Base-by-base conservation (phyloP, 2,888 invertebrate species). In the Idaea straminata region DNA sequence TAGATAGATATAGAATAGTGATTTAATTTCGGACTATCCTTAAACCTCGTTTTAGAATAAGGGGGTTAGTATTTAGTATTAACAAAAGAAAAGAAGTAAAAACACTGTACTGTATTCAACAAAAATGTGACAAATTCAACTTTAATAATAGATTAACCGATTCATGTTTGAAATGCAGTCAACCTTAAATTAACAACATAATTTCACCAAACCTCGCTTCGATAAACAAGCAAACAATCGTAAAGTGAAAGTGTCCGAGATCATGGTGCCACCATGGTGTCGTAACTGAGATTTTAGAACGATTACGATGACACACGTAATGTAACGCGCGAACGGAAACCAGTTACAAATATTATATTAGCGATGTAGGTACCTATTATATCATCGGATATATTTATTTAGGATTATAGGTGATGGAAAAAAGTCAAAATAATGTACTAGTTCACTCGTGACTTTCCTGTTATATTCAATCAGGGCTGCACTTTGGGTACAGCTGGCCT, bases 291-390 rank as follows among this genome's bases (percentile, higher is more conserved):
- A 58, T 66, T 65, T 69, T 62, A 67, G 59, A 64, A 66, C 64
- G 66, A 72, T 70, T 68, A 77, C 77, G 86, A 84, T 84, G 83
- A 82, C 77, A 85, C 84, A 84, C 88, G 86, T 85, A 80, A 69
- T 66, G 65, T 74, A 73, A 72, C 84, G 86, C 86, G 66, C 63
- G 64, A 69, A 61, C 61, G 66, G 64, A 61, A 71, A 73, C 72
- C 71, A 71, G 72, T 69, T 57, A 62, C 61, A 57, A 64, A 66
- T 65, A 67, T 68, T 66, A 64, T 59, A 66, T 67, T 66, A 58
- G 38, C 25, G 13, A 59, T 4, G 15, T 59, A 59, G 16, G 16
- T 16, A 34, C 59, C 4, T 15, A 67, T 74, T 71, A 74, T 72
- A 65, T 69, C 71, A 71, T 65, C 69, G 69, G 69, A 68, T 65